phyloP scores from a whole-genome alignment of 2,113 vertebrate genomes.

The Rhineura floridana region DNA sequence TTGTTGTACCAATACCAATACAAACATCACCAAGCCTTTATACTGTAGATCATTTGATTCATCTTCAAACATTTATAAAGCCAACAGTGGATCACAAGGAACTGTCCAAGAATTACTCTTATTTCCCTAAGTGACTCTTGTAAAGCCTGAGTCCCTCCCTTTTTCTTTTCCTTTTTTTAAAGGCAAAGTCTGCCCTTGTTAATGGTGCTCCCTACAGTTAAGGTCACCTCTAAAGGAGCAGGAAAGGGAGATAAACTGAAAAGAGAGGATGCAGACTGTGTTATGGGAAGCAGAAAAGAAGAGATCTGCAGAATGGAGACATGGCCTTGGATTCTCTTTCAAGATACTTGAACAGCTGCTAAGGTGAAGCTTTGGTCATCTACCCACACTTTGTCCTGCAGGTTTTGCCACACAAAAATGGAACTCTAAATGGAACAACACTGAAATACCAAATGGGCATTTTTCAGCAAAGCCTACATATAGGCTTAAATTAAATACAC shows the following conservation, averaged over 20 bases:
- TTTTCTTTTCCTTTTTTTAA: not conserved
- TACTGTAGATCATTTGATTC: too few species aligned
- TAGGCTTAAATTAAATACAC: too few species aligned
- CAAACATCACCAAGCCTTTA: too few species aligned
- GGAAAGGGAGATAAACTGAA: not conserved
- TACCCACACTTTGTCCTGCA: not conserved
- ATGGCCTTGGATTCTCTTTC: not conserved
- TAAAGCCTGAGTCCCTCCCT: not conserved
- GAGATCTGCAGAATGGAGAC: not conserved
- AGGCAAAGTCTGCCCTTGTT: not conserved
- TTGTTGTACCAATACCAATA: too few species aligned
- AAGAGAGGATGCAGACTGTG: too few species aligned
- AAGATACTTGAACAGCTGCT: not conserved
- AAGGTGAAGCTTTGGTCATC: not conserved
- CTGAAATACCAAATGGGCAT: not conserved
- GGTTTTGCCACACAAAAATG: not conserved
- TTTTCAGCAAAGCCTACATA: too few species aligned
- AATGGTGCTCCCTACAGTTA: not conserved
- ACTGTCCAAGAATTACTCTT: too few species aligned
- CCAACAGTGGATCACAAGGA: too few species aligned
- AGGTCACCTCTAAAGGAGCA: not conserved
- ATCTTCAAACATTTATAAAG: too few species aligned
- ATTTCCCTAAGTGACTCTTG: too few species aligned
- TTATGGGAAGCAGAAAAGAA: not conserved
- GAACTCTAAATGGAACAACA: too few species aligned